Percentiles rank a stretch among this genome's conserved stretches.
Conservation (phyloP, 2,797 vertebrate species). For the Phataginus tetradactyla region DNA sequence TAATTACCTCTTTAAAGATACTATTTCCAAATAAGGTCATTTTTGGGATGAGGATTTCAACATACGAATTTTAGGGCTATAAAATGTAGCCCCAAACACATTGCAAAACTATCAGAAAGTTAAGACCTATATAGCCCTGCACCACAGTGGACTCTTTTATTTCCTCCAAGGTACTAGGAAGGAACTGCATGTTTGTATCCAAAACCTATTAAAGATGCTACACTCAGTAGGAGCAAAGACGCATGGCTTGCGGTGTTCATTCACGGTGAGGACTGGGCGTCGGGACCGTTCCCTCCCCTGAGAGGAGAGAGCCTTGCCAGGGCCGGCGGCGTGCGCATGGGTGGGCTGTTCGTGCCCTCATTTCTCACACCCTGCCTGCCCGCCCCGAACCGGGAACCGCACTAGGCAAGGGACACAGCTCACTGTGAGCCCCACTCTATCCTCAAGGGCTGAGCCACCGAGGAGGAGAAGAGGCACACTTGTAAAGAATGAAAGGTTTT, state of each 20-base stretch:
- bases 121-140: rapidly evolving
- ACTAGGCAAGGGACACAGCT: neutral
- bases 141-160: rapidly evolving
- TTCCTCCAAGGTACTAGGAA: neutral
- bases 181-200: neutral
- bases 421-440: rapidly evolving
- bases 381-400: too few relatives aligned
- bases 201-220: neutral
- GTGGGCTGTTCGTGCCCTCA: rapidly evolving
- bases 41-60: neutral
- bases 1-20: neutral
- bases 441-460: neutral
- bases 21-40: neutral
- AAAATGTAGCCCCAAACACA: neutral
- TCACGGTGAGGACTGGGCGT: too few relatives aligned
- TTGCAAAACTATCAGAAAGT: neutral
- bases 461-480: too few relatives aligned
- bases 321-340: rapidly evolving
- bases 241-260: neutral
- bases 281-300: too few relatives aligned
- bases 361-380: neutral
- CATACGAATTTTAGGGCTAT: neutral
- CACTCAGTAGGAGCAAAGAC: too few relatives aligned
- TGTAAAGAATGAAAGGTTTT: rapidly evolving
- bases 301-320: neutral